Percentiles rank a stretch among this genome's conserved stretches.
Evolutionary conservation across 2,888 invertebrate genomes (phyloP).

Genomic region (Aradus depressus): DNA sequence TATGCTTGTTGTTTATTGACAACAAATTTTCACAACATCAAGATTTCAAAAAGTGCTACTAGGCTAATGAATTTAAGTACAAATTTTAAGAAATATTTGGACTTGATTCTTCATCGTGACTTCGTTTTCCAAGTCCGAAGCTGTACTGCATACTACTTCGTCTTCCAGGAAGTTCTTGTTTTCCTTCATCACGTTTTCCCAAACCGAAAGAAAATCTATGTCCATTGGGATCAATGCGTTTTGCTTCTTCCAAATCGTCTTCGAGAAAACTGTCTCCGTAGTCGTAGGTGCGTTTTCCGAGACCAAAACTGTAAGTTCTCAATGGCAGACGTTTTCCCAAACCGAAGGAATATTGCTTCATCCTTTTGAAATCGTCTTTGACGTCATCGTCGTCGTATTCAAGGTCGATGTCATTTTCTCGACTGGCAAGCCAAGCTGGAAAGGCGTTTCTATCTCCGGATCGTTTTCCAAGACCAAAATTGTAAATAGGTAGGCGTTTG

Average conservation of each 20-base stretch:
- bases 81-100: too few relatives aligned
- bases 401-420: slow-evolving; percentile 47
- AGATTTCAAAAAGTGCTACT: too few relatives aligned
- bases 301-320: slow-evolving; percentile 33
- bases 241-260: slow-evolving; percentile 21
- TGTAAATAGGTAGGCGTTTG: slow-evolving; percentile 42
- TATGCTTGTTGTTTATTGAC: too few relatives aligned
- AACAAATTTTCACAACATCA: too few relatives aligned
- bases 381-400: slow-evolving; percentile 43
- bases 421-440: slow-evolving; percentile 33
- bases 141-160: slow-evolving; percentile 37
- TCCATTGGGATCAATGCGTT: slow-evolving; percentile 37
- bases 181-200: slow-evolving; percentile 48
- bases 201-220: slow-evolving; percentile 42
- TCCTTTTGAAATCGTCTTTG: slow-evolving; percentile 26
- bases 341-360: slow-evolving; percentile 43
- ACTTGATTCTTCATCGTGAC: slow-evolving; percentile 8
- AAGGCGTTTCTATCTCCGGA: slow-evolving; percentile 7
- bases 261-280: slow-evolving; percentile 38
- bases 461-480: slow-evolving; percentile 44
- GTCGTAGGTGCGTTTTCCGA: slow-evolving; percentile 35
- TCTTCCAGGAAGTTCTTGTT: slow-evolving; percentile 36
- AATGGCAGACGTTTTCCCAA: slow-evolving; percentile 43
- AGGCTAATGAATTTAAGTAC: slow-evolving; percentile 9
- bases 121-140: slow-evolving; percentile 47